Evolutionary conservation across 2,113 vertebrate species (phyloP).

Genomic region (Solea solea): DNA sequence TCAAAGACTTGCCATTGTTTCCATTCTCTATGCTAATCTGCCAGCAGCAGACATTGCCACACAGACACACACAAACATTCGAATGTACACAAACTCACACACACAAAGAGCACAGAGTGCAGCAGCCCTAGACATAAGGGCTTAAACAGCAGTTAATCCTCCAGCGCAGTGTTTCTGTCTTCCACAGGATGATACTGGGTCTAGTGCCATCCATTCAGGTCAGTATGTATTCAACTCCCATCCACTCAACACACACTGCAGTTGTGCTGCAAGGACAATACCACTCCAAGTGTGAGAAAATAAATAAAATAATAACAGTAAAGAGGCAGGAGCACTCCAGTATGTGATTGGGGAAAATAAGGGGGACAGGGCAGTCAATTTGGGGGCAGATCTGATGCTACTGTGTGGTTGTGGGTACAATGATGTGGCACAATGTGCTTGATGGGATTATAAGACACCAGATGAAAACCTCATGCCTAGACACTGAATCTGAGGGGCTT

Average conservation of each 20-base stretch:
- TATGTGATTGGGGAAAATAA: neutral
- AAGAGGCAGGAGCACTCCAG: neutral
- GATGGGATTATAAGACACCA: constrained; percentile 32
- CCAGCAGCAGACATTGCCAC: constrained; percentile 67
- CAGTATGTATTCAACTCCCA: constrained; percentile 51
- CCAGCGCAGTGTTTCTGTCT: constrained; percentile 63
- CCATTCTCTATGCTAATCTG: constrained; percentile 70
- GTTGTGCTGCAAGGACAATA: constrained; percentile 19
- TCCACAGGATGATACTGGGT: constrained; percentile 60
- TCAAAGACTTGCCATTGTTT: constrained; percentile 68
- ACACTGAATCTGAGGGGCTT: constrained; percentile 31
- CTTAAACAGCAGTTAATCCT: constrained; percentile 74
- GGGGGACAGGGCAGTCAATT: constrained; percentile 1
- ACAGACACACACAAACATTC: constrained; percentile 31
- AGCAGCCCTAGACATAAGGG: constrained; percentile 55
- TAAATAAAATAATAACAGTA: constrained; percentile 7
- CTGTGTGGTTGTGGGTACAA: neutral
- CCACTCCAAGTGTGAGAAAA: constrained; percentile 18
- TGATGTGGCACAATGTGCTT: neutral
- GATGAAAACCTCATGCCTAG: constrained; percentile 23
- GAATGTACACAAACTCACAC: neutral
- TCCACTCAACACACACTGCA: constrained; percentile 14
- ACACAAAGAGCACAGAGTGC: constrained; percentile 42
- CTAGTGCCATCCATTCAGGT: constrained; percentile 60
- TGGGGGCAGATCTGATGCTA: constrained; percentile 6